These are phyloP conservation scores for Danio tinwini DNA, from an alignment of 2,797 vertebrate genomes.

Conservation along the genomic window DNA sequence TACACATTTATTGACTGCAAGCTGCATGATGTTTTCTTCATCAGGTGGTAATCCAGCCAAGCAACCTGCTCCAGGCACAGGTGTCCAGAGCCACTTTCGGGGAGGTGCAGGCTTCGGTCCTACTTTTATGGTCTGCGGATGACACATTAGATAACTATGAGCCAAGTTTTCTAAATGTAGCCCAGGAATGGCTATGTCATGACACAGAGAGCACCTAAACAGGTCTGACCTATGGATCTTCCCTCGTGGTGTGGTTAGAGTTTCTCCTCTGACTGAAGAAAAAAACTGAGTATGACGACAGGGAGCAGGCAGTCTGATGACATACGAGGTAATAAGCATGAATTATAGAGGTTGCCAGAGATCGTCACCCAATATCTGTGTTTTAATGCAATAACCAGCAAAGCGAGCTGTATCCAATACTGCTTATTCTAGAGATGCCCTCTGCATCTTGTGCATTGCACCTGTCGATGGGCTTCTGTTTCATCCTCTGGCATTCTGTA, in stretches of 20 bases:
- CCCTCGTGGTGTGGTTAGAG: conserved; percentile 48
- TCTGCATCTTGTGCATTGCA: conserved; percentile 46
- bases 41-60: conserved; percentile 43
- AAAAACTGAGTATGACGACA: conserved; percentile 60
- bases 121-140: conserved; percentile 62
- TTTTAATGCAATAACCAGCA: conserved; percentile 33
- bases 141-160: conserved; percentile 67
- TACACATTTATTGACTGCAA: not conserved
- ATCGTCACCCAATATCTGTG: conserved; percentile 30
- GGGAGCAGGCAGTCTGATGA: conserved; percentile 51
- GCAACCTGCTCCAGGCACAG: conserved; percentile 59
- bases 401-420: conserved; percentile 36
- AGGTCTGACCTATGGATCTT: conserved; percentile 58
- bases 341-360: conserved; percentile 13
- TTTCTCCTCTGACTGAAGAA: conserved; percentile 59
- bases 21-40: conserved; percentile 46
- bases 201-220: conserved; percentile 60
- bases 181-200: conserved; percentile 64
- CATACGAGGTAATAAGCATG: conserved; percentile 44
- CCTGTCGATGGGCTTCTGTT: conserved; percentile 50
- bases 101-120: conserved; percentile 44
- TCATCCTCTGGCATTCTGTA: conserved; percentile 52
- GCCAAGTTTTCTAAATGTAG: conserved; percentile 73
- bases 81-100: conserved; percentile 61
- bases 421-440: conserved; percentile 35